Percentiles rank a stretch among this genome's conserved stretches.
Conservation (phyloP, 2,113 vertebrate genomes). For the Odocoileus virginianus region DNA sequence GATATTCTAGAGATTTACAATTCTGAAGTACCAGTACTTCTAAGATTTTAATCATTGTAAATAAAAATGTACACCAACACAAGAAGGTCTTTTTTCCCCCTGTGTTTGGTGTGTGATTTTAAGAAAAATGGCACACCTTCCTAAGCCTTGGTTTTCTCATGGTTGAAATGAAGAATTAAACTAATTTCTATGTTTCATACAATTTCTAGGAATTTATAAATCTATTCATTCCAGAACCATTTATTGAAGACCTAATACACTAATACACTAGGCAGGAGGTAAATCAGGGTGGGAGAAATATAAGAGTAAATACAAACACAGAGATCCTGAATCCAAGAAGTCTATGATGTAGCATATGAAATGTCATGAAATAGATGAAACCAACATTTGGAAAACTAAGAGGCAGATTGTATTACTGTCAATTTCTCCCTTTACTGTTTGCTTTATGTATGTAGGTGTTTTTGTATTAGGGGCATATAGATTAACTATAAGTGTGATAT, state of each 20-base stretch:
- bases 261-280: background rate
- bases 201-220: background rate
- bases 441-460: background rate
- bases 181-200: background rate
- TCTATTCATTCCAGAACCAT: background rate
- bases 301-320: background rate
- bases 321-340: background rate
- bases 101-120: background rate
- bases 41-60: background rate
- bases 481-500: background rate
- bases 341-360: background rate
- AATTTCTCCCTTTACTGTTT: background rate
- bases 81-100: background rate
- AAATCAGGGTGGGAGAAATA: background rate
- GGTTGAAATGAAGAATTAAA: background rate
- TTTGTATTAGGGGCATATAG: background rate
- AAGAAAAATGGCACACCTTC: background rate
- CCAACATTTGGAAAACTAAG: background rate
- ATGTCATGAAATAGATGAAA: background rate
- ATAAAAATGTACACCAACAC: background rate
- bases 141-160: background rate
- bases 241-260: background rate
- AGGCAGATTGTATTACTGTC: background rate
- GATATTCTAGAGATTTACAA: background rate
- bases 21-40: background rate